Evolutionary conservation across 2,888 invertebrate species (phyloP).

Genomic region (Yponomeuta malinellus): DNA sequence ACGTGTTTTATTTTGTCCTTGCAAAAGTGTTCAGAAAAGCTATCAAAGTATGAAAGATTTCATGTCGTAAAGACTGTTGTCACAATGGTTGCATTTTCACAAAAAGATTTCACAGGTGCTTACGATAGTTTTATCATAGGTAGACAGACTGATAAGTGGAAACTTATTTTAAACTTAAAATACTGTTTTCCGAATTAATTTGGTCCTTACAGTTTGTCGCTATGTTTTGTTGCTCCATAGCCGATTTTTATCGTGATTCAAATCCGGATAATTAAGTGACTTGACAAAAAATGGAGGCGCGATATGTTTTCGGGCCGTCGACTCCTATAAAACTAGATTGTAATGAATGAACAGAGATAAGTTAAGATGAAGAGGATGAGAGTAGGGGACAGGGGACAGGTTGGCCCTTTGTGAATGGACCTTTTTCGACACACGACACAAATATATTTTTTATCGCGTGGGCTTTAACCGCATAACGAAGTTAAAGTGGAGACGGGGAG

Average conservation of each 20-base stretch:
- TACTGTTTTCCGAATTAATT: not conserved
- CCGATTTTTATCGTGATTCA: constrained; percentile 67
- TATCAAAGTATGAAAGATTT: too few relatives aligned
- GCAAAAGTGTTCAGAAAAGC: too few relatives aligned
- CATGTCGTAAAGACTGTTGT: too few relatives aligned
- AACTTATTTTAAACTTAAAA: not conserved
- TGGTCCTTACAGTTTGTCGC: not conserved
- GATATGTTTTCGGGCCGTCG: constrained; percentile 71
- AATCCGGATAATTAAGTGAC: constrained; percentile 73
- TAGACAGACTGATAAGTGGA: not conserved
- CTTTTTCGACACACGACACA: constrained; percentile 4
- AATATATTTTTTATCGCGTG: not conserved
- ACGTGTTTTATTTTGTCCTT: too few relatives aligned
- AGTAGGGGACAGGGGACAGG: constrained; percentile 56
- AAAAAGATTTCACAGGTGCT: too few relatives aligned
- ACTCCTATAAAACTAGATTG: constrained; percentile 71
- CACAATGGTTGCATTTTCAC: too few relatives aligned
- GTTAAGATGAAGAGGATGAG: constrained; percentile 59
- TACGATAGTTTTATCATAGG: too few relatives aligned
- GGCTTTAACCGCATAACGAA: too few relatives aligned
- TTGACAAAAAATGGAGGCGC: constrained; percentile 73
- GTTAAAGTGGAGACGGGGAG: too few relatives aligned
- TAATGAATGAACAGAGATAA: constrained; percentile 74
- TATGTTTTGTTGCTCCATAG: not conserved
- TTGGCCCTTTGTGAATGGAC: constrained; percentile 61